phyloP scores from a whole-genome alignment of 2,113 vertebrate genomes.

The Cheilinus undulatus region DNA sequence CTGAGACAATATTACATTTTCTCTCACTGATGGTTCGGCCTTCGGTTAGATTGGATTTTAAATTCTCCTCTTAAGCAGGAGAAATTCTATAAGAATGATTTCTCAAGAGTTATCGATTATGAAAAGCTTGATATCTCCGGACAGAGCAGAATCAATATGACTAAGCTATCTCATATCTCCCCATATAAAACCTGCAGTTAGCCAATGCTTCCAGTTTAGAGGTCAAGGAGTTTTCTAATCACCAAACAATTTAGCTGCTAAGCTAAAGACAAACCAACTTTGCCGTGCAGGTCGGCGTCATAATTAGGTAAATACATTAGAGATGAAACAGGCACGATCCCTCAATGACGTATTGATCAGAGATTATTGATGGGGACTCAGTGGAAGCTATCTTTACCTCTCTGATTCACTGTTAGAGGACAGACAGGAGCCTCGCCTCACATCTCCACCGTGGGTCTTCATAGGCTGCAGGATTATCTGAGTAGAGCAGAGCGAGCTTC shows the following conservation, averaged over 20 bases:
- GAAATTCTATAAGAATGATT: constrained; percentile 53
- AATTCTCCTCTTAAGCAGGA: constrained; percentile 39
- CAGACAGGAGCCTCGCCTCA: constrained; percentile 8
- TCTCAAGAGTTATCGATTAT: constrained; percentile 65
- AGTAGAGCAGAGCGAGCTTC: constrained; percentile 46
- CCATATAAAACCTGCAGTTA: constrained; percentile 58
- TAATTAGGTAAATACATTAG: constrained; percentile 46
- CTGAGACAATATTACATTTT: constrained; percentile 28
- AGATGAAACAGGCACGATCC: constrained; percentile 15
- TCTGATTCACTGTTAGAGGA: constrained; percentile 43
- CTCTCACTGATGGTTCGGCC: constrained; percentile 21
- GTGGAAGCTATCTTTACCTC: constrained; percentile 14
- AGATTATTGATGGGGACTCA: constrained; percentile 14
- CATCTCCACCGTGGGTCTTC: constrained; percentile 31
- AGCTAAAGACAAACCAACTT: constrained; percentile 7
- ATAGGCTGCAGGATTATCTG: constrained; percentile 36
- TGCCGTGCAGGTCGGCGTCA: constrained; percentile 2
- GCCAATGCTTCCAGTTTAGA: constrained; percentile 67
- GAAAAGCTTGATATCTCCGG: constrained; percentile 57
- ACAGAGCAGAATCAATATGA: constrained; percentile 63
- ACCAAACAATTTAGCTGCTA: constrained; percentile 49
- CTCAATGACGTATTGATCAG: constrained; percentile 53
- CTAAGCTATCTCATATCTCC: constrained; percentile 69
- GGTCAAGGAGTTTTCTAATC: constrained; percentile 62
- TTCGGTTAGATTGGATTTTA: constrained; percentile 53